A percentile compares a stretch with the other conserved stretches of the same genome.
phyloP scores from a whole-genome alignment of 2,797 vertebrate genomes.

The Alexandromys oeconomus region DNA sequence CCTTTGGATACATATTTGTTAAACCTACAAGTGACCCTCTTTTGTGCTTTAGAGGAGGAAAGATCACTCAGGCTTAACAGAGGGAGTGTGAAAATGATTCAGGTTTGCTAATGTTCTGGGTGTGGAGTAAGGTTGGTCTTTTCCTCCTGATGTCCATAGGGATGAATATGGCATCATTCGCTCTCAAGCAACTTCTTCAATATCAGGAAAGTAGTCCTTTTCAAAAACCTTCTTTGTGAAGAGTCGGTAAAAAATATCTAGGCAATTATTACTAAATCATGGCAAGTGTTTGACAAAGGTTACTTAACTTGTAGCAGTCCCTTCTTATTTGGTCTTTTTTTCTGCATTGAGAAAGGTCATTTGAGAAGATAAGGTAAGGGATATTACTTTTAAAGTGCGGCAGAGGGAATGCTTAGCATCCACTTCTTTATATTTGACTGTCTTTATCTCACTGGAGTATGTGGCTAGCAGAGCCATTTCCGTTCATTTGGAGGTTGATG shows the following conservation, averaged over 20 bases:
- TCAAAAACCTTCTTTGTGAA: background rate
- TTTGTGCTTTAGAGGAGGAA: background rate
- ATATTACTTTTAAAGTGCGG: background rate
- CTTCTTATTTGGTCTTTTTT: background rate
- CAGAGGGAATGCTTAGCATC: background rate
- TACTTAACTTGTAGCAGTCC: background rate
- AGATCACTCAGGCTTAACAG: background rate
- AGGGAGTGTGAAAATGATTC: rapidly evolving
- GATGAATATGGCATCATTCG: background rate
- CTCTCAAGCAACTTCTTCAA: background rate
- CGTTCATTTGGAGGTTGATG: constrained; percentile 39
- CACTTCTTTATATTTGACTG: background rate
- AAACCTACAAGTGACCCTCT: background rate
- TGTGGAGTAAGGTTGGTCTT: background rate
- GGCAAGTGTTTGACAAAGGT: background rate
- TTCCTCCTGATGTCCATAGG: background rate
- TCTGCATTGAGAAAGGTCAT: background rate
- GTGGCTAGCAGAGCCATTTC: background rate
- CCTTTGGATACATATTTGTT: background rate
- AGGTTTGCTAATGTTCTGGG: background rate
- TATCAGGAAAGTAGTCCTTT: background rate
- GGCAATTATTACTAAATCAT: background rate
- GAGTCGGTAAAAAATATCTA: background rate
- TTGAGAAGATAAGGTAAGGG: background rate
- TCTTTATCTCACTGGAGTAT: background rate